These are phyloP conservation scores for Lepus timidus DNA, from an alignment of 2,113 vertebrate genomes.

Conservation along the genomic window DNA sequence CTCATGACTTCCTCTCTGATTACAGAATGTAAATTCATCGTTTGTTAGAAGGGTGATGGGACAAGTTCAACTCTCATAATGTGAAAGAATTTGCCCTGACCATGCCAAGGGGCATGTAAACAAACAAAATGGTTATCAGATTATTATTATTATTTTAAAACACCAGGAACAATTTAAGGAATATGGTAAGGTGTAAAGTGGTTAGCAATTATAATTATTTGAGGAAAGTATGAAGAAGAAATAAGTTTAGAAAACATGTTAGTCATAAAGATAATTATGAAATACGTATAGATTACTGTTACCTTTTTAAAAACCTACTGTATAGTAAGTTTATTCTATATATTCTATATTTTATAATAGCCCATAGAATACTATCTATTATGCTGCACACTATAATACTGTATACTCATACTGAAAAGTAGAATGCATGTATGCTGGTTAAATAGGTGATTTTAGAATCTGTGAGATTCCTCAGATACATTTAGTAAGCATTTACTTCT, in stretches of 20 bases:
- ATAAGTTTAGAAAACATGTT: neutral
- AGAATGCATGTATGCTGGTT: neutral
- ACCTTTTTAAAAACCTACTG: neutral
- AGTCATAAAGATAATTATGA: neutral
- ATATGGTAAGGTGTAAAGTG: neutral
- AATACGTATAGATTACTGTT: neutral
- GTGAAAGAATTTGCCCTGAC: neutral
- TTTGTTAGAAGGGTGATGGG: neutral
- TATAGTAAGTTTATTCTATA: too few relatives aligned
- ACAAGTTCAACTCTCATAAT: neutral
- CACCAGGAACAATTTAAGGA: neutral
- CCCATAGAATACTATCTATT: neutral
- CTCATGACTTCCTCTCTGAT: neutral
- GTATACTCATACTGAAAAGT: too few relatives aligned
- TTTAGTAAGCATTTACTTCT: neutral
- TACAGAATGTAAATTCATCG: neutral
- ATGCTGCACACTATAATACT: neutral
- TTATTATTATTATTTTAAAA: neutral
- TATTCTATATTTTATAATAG: neutral
- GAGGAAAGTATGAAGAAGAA: neutral
- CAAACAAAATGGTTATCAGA: neutral
- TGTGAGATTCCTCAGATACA: neutral
- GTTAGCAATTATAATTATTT: neutral
- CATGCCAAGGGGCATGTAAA: neutral
- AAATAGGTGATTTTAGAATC: neutral